Conservation (phyloP, 2,797 vertebrate genomes). For the Knipowitschia caucasica region DNA sequence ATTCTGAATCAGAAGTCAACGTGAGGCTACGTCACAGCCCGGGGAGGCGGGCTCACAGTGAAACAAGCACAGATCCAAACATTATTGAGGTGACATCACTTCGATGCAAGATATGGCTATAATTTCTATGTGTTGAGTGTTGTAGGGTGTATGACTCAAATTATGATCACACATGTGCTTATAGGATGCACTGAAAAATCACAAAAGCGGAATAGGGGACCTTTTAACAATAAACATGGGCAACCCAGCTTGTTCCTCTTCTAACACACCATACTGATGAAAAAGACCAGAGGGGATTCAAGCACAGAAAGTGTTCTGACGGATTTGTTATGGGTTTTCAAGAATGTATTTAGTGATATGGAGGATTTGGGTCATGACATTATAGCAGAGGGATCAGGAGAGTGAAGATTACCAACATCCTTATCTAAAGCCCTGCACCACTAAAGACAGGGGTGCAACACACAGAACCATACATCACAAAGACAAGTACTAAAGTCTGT, state of each 20-base stretch:
- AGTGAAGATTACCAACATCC: slow-evolving; percentile 64
- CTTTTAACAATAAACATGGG: too few relatives aligned
- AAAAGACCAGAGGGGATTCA: slow-evolving; percentile 9
- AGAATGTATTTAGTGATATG: slow-evolving; percentile 52
- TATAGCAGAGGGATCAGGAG: slow-evolving; percentile 59
- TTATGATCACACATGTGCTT: too few relatives aligned
- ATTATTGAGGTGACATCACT: too few relatives aligned
- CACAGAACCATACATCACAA: slow-evolving; percentile 1
- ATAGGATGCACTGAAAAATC: too few relatives aligned
- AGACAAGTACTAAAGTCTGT: neutral
- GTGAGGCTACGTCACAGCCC: too few relatives aligned
- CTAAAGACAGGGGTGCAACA: slow-evolving; percentile 20
- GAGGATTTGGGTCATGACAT: slow-evolving; percentile 66
- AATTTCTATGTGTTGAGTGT: too few relatives aligned
- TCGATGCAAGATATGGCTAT: too few relatives aligned
- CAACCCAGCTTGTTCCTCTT: neutral
- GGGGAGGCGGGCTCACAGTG: too few relatives aligned
- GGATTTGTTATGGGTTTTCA: slow-evolving; percentile 38
- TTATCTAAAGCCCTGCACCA: slow-evolving; percentile 63
- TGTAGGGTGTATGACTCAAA: too few relatives aligned
- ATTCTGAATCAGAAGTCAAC: too few relatives aligned
- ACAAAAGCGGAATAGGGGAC: too few relatives aligned
- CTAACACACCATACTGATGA: slow-evolving; percentile 14
- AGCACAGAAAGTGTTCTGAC: slow-evolving; percentile 18
- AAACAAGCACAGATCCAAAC: too few relatives aligned